Base-by-base conservation (phyloP, 2,113 vertebrate species). In the Notothenia rossii region DNA sequence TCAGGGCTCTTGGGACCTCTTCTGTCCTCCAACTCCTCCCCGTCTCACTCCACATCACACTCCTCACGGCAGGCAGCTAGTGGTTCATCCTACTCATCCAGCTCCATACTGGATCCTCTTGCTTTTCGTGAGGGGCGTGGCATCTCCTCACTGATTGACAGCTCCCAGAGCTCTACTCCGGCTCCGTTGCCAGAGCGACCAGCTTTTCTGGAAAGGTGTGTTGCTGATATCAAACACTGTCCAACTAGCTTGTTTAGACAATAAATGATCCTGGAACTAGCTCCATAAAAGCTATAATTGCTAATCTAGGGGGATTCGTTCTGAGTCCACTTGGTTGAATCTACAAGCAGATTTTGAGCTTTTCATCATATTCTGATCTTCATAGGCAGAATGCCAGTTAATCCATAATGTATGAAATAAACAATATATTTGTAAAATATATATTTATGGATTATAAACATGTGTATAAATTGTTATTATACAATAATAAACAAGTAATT, bases 181-280 rank as follows among this genome's bases (percentile, higher is more conserved):
- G 95, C 96, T 82, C 95, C 98, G 55, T 89, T 98, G 59, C 97
- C 97, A 0, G 98, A 98, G 84, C 95, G 96, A 68, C 97, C 97
- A 0, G 94, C 96, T 9, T 97, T 97, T 80, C 91, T 97, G 72
- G 97, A 99, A 61, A 97, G 96, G 89, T 99, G 46, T 17, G 81
- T 50, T 50, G 4, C 45, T 51, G 10, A 63, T 50, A n/a, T 53
- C 14, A 13, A 50, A 33, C 46, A 33, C 9, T 29, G 46, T 29
- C 20, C 20, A 22, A 20, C 40, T 29, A 29, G 29, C 29, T 29
- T 29, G 29, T 29, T 29, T 56, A 14, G 5, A 10, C n/a, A 54
- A 4, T 3, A 54, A 10, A 10, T 5, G n/a, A 4, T 5, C 53
- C n/a, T 54, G 50, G 50, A 51, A 18, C 50, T 51, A 53, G 50